These are phyloP conservation scores for Gonocerus acuteangulatus DNA, from an alignment of 2,888 invertebrate species.

Conservation along the genomic window DNA sequence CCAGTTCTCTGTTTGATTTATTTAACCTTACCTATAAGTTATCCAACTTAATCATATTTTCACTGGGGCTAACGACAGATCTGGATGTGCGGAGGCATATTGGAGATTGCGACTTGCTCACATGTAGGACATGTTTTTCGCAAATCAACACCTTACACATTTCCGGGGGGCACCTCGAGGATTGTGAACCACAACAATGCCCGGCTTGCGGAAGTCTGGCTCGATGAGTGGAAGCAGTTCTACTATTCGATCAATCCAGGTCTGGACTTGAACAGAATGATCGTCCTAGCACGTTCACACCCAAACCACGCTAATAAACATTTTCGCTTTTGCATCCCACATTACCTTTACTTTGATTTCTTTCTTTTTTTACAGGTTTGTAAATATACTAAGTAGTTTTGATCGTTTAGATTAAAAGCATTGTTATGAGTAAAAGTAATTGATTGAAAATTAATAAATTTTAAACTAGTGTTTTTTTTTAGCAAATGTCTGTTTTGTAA, in stretches of 20 bases:
- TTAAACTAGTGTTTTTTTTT: too few species aligned
- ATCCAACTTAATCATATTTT: too few species aligned
- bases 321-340: neutral
- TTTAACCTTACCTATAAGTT: too few species aligned
- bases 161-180: slow-evolving; percentile 93
- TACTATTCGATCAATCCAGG: slow-evolving; percentile 98
- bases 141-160: slow-evolving; percentile 95
- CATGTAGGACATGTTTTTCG: slow-evolving; percentile 95
- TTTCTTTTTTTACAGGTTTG: neutral
- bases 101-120: slow-evolving; percentile 91
- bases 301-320: neutral
- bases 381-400: too few species aligned
- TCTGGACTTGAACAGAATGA: slow-evolving; percentile 43
- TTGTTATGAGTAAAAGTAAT: neutral
- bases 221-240: slow-evolving; percentile 98
- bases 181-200: slow-evolving; percentile 99
- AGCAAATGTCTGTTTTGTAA: too few species aligned
- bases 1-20: too few species aligned
- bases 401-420: neutral
- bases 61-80: slow-evolving; percentile 52
- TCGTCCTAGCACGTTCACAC: neutral
- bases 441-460: too few species aligned
- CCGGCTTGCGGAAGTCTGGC: slow-evolving; percentile 96
- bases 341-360: neutral
- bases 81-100: slow-evolving; percentile 94